phyloP scores from a whole-genome alignment of 2,888 invertebrate genomes.

The Cataglyphis rosenhaueri region DNA sequence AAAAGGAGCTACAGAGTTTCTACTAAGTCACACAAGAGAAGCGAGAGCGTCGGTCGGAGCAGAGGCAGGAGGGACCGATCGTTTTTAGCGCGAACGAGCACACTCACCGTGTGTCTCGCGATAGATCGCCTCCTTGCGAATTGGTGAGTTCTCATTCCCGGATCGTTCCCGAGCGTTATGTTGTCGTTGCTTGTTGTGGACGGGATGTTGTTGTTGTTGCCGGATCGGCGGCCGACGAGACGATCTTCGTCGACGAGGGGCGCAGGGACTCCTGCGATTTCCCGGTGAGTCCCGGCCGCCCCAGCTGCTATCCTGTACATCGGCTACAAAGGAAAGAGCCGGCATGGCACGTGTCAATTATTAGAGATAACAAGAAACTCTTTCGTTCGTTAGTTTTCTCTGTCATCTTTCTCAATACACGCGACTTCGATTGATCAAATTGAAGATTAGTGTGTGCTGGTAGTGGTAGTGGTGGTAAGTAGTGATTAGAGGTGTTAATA shows the following conservation, averaged over 20 bases:
- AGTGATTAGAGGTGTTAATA: constrained; percentile 56
- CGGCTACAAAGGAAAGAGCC: constrained; percentile 83
- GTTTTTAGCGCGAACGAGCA: constrained; percentile 65
- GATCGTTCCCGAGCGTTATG: constrained; percentile 75
- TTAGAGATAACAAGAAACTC: constrained; percentile 77
- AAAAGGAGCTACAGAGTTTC: constrained; percentile 73
- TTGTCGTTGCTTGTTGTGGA: constrained; percentile 73
- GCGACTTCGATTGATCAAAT: constrained; percentile 45
- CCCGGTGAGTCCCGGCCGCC: constrained; percentile 83
- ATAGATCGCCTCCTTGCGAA: constrained; percentile 75
- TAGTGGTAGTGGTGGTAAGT: constrained; percentile 63
- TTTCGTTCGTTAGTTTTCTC: constrained; percentile 61
- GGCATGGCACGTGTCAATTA: constrained; percentile 80
- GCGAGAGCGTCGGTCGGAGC: constrained; percentile 36
- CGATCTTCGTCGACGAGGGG: constrained; percentile 78
- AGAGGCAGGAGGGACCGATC: constrained; percentile 67
- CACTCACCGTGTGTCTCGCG: constrained; percentile 82
- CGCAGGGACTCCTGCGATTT: constrained; percentile 77
- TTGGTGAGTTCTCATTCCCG: constrained; percentile 74
- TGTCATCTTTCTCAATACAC: constrained; percentile 11
- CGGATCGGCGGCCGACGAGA: constrained; percentile 69
- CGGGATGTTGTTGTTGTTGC: constrained; percentile 61
- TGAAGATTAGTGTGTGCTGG: constrained; percentile 62
- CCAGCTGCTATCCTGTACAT: constrained; percentile 83
- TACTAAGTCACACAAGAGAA: constrained; percentile 43